A percentile compares a stretch with the other conserved stretches of the same genome.
Conservation (phyloP, 2,113 vertebrate genomes). For the Apteryx owenii region DNA sequence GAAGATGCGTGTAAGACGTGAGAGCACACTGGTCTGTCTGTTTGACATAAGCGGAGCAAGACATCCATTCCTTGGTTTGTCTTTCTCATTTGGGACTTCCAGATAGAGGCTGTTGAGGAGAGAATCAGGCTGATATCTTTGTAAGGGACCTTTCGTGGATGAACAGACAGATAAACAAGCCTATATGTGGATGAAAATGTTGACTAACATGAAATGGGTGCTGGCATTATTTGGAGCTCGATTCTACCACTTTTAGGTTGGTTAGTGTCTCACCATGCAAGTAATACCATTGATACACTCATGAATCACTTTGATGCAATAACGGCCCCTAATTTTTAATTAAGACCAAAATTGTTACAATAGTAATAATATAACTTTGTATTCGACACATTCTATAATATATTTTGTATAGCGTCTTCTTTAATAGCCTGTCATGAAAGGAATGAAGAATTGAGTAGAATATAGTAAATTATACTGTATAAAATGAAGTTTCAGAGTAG, state of each 20-base stretch:
- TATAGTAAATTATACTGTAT: neutral
- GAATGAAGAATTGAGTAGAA: neutral
- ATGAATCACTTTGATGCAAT: neutral
- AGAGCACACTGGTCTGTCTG: neutral
- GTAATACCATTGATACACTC: neutral
- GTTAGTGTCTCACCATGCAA: neutral
- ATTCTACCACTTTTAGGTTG: neutral
- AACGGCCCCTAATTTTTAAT: neutral
- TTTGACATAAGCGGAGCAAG: neutral
- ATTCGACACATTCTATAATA: neutral
- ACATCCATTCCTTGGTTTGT: rapidly evolving
- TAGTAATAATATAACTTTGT: neutral
- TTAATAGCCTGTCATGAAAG: neutral
- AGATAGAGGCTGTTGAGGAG: neutral
- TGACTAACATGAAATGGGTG: neutral
- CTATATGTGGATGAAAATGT: rapidly evolving
- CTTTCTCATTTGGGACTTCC: neutral
- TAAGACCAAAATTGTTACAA: neutral
- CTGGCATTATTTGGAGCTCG: neutral
- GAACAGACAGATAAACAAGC: neutral
- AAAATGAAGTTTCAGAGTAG: neutral
- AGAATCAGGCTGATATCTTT: neutral
- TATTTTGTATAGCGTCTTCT: neutral
- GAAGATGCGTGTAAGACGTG: neutral
- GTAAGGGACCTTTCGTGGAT: rapidly evolving